These are phyloP conservation scores for Oligia latruncula DNA, from an alignment of 2,888 invertebrate species.

Conservation along the genomic window DNA sequence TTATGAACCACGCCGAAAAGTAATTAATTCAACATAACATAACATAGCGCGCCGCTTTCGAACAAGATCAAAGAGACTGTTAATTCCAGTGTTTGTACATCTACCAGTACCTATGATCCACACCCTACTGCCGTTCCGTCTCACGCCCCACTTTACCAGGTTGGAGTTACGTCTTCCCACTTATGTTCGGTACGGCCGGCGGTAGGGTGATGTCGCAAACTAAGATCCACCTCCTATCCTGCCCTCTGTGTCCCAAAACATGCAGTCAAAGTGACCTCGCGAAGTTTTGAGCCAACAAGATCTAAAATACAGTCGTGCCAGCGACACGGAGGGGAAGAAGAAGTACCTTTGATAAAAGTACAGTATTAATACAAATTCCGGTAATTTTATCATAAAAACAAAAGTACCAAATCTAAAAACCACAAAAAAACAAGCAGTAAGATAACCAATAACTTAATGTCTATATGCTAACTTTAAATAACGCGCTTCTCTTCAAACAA, in stretches of 20 bases:
- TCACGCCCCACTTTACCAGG: too few relatives aligned
- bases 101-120: too few relatives aligned
- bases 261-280: too few relatives aligned
- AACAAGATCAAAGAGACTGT: neutral
- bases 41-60: neutral
- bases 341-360: neutral
- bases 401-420: neutral
- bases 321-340: too few relatives aligned
- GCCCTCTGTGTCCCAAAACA: too few relatives aligned
- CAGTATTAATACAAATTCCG: neutral
- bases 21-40: neutral
- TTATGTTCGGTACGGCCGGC: too few relatives aligned
- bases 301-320: too few relatives aligned
- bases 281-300: too few relatives aligned
- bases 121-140: too few relatives aligned
- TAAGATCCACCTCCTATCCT: too few relatives aligned
- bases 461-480: slow-evolving; percentile 13
- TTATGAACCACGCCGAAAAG: neutral
- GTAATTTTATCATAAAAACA: neutral
- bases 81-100: neutral
- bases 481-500: slow-evolving; percentile 1
- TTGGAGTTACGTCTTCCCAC: too few relatives aligned
- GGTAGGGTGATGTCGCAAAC: too few relatives aligned
- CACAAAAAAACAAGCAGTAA: neutral
- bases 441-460: neutral